phyloP scores from a whole-genome alignment of 2,888 invertebrate genomes.

The Celastrina argiolus region DNA sequence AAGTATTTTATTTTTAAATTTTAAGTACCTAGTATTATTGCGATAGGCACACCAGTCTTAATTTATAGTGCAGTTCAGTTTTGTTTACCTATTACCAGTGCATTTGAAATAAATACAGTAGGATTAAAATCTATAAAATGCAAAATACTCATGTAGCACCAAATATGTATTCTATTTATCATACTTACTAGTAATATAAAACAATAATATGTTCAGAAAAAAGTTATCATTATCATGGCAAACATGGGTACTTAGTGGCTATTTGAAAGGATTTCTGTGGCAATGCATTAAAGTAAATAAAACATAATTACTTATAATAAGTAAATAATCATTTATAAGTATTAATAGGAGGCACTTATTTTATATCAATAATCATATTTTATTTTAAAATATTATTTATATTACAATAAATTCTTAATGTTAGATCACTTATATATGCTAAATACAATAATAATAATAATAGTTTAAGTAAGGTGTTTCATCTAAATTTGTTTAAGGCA shows the following conservation, averaged over 20 bases:
- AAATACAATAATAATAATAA: too few species aligned
- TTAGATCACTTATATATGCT: background rate
- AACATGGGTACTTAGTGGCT: background rate
- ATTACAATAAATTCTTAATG: background rate
- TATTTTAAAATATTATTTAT: background rate
- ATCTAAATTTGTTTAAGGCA: background rate
- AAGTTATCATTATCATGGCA: background rate
- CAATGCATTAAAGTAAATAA: background rate
- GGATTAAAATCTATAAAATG: background rate
- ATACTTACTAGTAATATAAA: too few species aligned
- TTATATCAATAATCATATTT: background rate
- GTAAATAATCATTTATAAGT: background rate
- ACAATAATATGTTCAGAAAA: background rate
- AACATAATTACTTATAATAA: background rate
- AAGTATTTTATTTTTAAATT: background rate
- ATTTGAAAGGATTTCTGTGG: background rate
- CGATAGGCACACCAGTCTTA: too few species aligned
- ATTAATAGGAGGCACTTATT: background rate
- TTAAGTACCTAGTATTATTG: background rate
- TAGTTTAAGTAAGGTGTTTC: background rate
- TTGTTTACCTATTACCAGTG: background rate
- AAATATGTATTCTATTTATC: background rate
- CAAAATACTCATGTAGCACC: background rate
- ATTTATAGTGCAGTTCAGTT: too few species aligned
- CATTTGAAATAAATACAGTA: background rate